Base-by-base conservation (phyloP, 92 coral and sea anemone species). In the Meandrina meandrites region DNA sequence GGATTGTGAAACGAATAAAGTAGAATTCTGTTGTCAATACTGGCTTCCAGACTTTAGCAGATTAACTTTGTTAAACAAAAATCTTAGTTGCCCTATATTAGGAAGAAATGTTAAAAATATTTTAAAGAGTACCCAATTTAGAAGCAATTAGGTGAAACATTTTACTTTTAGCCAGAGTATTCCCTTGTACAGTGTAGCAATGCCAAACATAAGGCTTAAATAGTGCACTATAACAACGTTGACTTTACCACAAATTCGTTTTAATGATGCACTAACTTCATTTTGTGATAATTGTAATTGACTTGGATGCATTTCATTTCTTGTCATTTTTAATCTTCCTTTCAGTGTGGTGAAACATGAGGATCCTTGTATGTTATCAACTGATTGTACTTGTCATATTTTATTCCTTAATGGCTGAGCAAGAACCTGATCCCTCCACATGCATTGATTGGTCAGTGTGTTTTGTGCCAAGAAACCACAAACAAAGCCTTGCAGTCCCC, bases 111-210 rank as follows among this genome's bases (percentile, higher is more conserved):
- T 5, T 64, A 31, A 64, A 64, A 64, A 64, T 31, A 64, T 64
- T 64, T 64, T 9, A 64, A 64, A 64, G 22, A 21, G 32, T n/a
- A 64, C 22, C 71, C n/a, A n/a, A n/a, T 64, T 31, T 22, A 64
- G 71, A 64, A 64, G 22, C n/a, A 64, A 64, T 64, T 64, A 64
- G 71, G n/a, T n/a, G n/a, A n/a, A n/a, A n/a, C n/a, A n/a, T n/a
- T n/a, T n/a, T n/a, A n/a, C n/a, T n/a, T n/a, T n/a, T n/a, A n/a
- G n/a, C n/a, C n/a, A n/a, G n/a, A n/a, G n/a, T n/a, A n/a, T n/a
- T n/a, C n/a, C n/a, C n/a, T n/a, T n/a, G n/a, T n/a, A n/a, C n/a
- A n/a, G n/a, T n/a, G n/a, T n/a, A n/a, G n/a, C n/a, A n/a, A n/a
- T n/a, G n/a, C n/a, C n/a, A n/a, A n/a, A n/a, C n/a, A n/a, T n/a